Evolutionary conservation across 2,888 invertebrate species (phyloP).

Genomic region (Pristionchus japonicus): DNA sequence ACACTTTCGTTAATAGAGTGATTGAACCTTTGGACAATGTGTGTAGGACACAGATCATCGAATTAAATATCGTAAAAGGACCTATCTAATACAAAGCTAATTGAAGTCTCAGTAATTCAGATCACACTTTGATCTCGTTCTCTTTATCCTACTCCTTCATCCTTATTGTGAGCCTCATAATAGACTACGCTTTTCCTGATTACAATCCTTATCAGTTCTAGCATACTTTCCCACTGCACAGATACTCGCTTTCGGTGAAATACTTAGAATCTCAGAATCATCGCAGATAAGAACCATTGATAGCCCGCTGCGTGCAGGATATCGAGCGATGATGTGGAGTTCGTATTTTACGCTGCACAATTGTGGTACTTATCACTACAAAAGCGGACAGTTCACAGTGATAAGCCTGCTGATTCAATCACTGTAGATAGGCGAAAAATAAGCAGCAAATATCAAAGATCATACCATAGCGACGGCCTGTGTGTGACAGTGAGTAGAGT

Average conservation of each 20-base stretch:
- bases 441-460: neutral
- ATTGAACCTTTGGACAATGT: neutral
- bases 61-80: no score
- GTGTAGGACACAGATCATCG: no score
- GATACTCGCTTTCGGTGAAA: neutral
- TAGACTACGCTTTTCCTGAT: neutral
- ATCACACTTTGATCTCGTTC: neutral
- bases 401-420: neutral
- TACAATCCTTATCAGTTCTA: conserved; percentile 26
- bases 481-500: conserved; percentile 97
- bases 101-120: neutral
- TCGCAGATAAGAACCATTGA: neutral
- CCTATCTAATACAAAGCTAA: no score
- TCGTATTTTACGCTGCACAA: neutral
- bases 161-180: neutral
- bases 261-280: neutral
- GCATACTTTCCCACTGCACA: neutral
- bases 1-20: neutral
- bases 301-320: neutral
- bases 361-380: no score
- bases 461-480: conserved; percentile 84
- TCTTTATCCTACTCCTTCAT: neutral
- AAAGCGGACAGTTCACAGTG: neutral
- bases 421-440: no score
- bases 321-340: neutral